Evolutionary conservation across 2,797 vertebrate genomes (phyloP).

Genomic region (Phaenicophaeus curvirostris): DNA sequence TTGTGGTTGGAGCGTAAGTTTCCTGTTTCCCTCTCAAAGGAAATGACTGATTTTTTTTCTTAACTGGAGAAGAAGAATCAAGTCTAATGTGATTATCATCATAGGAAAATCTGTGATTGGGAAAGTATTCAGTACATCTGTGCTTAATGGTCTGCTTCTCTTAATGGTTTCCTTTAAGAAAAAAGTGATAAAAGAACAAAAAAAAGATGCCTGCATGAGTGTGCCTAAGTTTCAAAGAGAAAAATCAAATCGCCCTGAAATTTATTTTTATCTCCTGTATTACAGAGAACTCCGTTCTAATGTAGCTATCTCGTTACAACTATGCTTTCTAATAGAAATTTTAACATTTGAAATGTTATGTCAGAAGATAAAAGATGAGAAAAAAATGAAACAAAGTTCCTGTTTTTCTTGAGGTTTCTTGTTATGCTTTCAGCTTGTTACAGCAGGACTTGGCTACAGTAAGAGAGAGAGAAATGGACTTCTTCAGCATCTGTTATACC

Average conservation of each 20-base stretch:
- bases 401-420: neutral
- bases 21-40: neutral
- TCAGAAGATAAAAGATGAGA: neutral
- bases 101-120: neutral
- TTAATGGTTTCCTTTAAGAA: neutral
- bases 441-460: neutral
- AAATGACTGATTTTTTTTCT: neutral
- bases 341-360: neutral
- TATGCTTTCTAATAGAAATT: neutral
- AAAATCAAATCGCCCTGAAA: neutral
- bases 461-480: neutral
- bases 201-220: neutral
- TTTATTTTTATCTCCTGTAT: neutral
- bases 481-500: neutral
- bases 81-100: neutral
- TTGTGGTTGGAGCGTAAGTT: neutral
- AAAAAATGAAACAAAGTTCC: neutral
- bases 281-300: neutral
- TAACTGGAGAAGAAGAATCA: neutral
- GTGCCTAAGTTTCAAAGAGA: neutral
- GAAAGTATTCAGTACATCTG: neutral
- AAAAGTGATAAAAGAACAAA: neutral
- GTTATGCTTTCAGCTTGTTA: neutral
- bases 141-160: neutral
- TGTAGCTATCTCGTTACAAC: neutral